A percentile compares a stretch with the other conserved stretches of the same genome.
Conservation (phyloP, 2,113 vertebrate genomes). For the Lucifuga dentata region DNA sequence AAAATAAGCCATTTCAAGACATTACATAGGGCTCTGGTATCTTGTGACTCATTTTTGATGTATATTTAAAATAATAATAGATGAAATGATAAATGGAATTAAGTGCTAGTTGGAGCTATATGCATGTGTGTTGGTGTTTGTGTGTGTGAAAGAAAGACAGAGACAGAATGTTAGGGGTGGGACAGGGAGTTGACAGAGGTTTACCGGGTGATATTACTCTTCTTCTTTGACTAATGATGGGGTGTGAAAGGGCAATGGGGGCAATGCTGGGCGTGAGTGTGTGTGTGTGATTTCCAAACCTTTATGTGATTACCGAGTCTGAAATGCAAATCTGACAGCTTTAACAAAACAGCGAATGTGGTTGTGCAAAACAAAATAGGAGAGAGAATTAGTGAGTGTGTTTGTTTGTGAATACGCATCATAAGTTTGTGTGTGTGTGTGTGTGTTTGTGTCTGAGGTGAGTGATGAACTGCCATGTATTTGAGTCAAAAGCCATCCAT, state of each 20-base stretch:
- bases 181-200: neutral
- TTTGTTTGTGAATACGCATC: conserved; percentile 17
- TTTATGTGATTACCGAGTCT: conserved; percentile 19
- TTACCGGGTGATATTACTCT: conserved; percentile 14
- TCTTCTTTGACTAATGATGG: conserved; percentile 41
- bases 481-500: conserved; percentile 71
- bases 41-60: no score
- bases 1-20: no score
- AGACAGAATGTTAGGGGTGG: neutral
- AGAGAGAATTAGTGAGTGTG: conserved; percentile 33
- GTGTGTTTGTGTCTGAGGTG: conserved; percentile 52
- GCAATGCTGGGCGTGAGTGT: conserved; percentile 18
- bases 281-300: conserved; percentile 26
- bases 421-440: conserved; percentile 19
- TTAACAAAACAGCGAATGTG: conserved; percentile 33
- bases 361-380: conserved; percentile 46
- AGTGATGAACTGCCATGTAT: conserved; percentile 72
- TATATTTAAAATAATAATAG: no score
- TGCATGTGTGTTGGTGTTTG: conserved; percentile 7
- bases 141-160: conserved; percentile 21
- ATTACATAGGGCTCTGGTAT: no score
- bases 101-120: no score
- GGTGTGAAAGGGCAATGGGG: conserved; percentile 28
- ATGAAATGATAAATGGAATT: no score
- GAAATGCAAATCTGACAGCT: conserved; percentile 27